Percentiles rank a stretch among this genome's conserved stretches.
Evolutionary conservation across 2,888 invertebrate genomes (phyloP).

Genomic region (Mythimna impura): DNA sequence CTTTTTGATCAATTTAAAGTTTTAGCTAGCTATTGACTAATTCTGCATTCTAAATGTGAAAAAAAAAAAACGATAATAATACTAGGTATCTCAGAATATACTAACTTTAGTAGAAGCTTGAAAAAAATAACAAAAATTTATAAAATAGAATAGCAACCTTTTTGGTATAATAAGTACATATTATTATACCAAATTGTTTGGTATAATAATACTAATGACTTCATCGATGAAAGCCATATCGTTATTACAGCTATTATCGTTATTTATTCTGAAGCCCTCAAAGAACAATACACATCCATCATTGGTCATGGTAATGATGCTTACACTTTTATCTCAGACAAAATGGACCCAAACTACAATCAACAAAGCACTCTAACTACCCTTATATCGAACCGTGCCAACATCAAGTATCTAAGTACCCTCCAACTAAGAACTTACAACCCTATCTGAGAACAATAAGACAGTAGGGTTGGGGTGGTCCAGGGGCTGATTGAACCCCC

Average conservation of each 20-base stretch:
- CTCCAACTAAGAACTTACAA: constrained; percentile 50
- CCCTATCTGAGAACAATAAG: constrained; percentile 58
- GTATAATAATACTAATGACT: neutral
- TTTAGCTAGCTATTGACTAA: neutral
- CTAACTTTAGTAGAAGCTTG: too few relatives aligned
- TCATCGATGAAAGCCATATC: neutral
- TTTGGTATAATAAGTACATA: too few relatives aligned
- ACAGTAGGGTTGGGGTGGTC: constrained; percentile 42
- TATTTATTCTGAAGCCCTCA: neutral
- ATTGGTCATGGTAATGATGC: neutral
- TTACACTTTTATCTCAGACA: constrained; percentile 21
- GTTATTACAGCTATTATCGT: too few relatives aligned
- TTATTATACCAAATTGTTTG: too few relatives aligned
- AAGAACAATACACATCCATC: neutral
- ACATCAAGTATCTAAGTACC: constrained; percentile 54
- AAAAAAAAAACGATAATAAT: neutral
- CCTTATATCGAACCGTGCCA: constrained; percentile 33
- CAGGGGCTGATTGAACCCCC: constrained; percentile 47
- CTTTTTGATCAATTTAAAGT: constrained; percentile 1
- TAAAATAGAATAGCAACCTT: too few relatives aligned
- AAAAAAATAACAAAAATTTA: too few relatives aligned
- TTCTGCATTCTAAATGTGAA: neutral
- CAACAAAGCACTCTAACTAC: constrained; percentile 22
- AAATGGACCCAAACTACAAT: constrained; percentile 14
- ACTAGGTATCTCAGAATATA: too few relatives aligned